These are phyloP conservation scores for Elgaria multicarinata DNA, from an alignment of 2,113 vertebrate species.

Conservation along the genomic window DNA sequence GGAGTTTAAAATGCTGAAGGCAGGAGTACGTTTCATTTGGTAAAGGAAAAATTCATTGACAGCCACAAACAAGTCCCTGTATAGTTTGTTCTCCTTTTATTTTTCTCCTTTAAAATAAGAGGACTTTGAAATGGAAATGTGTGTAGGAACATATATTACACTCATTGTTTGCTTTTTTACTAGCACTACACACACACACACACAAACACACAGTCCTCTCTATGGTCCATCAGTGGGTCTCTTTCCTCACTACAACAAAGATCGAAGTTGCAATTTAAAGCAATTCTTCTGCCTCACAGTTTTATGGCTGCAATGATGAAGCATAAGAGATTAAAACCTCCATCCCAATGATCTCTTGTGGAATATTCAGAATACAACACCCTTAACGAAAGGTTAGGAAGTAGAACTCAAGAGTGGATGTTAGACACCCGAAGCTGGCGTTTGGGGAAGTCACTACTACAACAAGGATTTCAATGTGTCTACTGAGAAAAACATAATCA, in stretches of 20 bases:
- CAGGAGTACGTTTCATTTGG: slow-evolving; percentile 3
- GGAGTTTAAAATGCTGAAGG: slow-evolving; percentile 17
- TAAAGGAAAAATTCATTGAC: background rate
- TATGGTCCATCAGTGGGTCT: background rate
- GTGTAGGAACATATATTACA: background rate
- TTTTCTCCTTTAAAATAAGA: background rate
- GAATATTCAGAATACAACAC: slow-evolving; percentile 35
- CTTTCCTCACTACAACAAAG: slow-evolving; percentile 35
- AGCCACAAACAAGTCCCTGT: background rate
- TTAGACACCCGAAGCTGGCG: slow-evolving; percentile 18
- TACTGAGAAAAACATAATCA: slow-evolving; percentile 44
- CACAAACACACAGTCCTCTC: background rate
- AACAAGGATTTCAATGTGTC: slow-evolving; percentile 43
- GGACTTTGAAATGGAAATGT: slow-evolving; percentile 21
- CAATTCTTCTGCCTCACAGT: slow-evolving; percentile 51
- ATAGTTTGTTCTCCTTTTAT: background rate
- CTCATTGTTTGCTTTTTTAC: background rate
- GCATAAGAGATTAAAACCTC: slow-evolving; percentile 54
- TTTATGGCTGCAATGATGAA: slow-evolving; percentile 53
- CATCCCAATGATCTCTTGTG: slow-evolving; percentile 49
- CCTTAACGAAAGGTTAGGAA: slow-evolving; percentile 5
- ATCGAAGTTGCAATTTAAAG: slow-evolving; percentile 43
- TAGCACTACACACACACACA: background rate
- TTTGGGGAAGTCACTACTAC: slow-evolving; percentile 55
- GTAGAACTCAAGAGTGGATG: slow-evolving; percentile 12